These are phyloP conservation scores for Myotis pilosus DNA, from an alignment of 2,797 vertebrate genomes.

Conservation along the genomic window DNA sequence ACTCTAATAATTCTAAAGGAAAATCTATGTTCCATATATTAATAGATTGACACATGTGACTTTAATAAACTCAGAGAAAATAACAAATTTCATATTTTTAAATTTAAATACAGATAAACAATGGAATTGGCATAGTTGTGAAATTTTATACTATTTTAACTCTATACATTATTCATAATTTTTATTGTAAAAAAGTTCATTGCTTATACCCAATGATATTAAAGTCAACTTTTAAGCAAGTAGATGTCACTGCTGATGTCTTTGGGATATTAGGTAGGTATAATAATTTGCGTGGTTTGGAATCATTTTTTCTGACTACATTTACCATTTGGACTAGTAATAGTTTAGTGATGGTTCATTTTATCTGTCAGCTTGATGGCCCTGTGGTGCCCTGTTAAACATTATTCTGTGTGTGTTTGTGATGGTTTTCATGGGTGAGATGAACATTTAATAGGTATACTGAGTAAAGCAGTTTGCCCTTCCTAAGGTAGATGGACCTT, in stretches of 20 bases:
- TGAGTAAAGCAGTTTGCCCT: background rate
- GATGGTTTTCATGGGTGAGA: background rate
- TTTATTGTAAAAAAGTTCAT: background rate
- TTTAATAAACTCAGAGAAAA: background rate
- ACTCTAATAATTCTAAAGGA: background rate
- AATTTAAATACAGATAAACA: background rate
- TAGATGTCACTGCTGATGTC: background rate
- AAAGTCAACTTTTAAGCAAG: background rate
- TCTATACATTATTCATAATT: background rate
- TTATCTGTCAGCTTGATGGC: background rate
- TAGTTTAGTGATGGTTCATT: background rate
- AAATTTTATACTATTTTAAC: background rate
- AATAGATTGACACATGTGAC: background rate
- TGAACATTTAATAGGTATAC: background rate
- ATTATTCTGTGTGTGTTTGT: background rate
- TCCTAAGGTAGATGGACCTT: background rate
- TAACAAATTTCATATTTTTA: background rate
- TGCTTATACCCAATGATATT: background rate
- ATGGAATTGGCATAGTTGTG: background rate
- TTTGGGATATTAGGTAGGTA: background rate
- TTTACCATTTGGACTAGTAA: background rate
- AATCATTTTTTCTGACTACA: background rate
- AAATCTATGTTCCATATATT: background rate
- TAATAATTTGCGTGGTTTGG: background rate
- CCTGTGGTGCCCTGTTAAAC: background rate